A percentile compares a stretch with the other conserved stretches of the same genome.
Conservation (phyloP, 2,888 invertebrate species). For the Scaptomyza tumidula region DNA sequence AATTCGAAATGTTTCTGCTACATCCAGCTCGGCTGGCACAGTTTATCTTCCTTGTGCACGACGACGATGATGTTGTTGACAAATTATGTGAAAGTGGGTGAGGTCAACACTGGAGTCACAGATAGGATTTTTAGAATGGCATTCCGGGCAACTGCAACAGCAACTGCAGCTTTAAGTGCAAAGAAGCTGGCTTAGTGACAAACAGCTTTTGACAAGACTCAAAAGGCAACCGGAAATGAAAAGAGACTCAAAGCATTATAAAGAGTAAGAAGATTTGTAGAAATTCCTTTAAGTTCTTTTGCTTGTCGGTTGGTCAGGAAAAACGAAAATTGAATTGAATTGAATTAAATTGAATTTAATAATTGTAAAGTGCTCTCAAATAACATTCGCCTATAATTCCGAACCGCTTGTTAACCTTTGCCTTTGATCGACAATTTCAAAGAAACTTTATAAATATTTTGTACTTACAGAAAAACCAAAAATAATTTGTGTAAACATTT, state of each 20-base stretch:
- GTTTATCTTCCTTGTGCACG: slow-evolving; percentile 47
- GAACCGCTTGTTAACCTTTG: neutral
- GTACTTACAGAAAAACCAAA: neutral
- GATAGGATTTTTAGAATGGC: slow-evolving; percentile 22
- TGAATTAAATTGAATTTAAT: neutral
- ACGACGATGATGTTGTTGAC: slow-evolving; percentile 36
- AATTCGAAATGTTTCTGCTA: slow-evolving; percentile 23
- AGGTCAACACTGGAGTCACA: slow-evolving; percentile 37
- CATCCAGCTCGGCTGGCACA: slow-evolving; percentile 21
- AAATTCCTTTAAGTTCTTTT: neutral
- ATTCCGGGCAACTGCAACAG: neutral
- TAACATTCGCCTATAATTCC: neutral
- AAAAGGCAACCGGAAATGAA: neutral
- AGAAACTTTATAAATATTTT: neutral
- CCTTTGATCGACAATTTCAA: neutral
- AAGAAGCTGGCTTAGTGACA: neutral
- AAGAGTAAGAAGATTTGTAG: neutral
- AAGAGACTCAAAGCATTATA: neutral
- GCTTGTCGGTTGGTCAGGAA: neutral
- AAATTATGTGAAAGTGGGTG: slow-evolving; percentile 53
- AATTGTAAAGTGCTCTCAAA: neutral
- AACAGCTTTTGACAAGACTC: neutral
- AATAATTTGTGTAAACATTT: no score
- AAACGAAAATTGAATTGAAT: neutral
- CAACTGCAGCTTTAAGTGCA: neutral